Conservation (phyloP, 2,888 invertebrate species). For the Brachypalpus laphriformis region DNA sequence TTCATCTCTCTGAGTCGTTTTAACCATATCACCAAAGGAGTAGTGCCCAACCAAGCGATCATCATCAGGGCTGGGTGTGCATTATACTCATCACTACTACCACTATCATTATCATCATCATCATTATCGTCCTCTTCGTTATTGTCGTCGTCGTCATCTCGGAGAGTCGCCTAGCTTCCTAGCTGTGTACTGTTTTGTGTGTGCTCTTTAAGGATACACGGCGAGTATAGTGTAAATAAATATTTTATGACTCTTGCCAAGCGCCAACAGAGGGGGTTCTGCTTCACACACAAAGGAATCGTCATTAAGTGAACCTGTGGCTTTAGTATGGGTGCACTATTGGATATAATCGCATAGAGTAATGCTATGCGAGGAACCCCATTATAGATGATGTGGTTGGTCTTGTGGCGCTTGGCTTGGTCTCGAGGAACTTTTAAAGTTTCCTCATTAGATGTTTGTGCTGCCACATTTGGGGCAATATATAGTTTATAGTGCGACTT, state of each 20-base stretch:
- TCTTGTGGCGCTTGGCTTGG: conserved; percentile 34
- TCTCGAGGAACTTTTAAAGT: conserved; percentile 49
- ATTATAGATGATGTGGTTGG: conserved; percentile 41
- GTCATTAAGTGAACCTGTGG: conserved; percentile 53
- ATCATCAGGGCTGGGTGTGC: conserved; percentile 24
- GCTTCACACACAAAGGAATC: conserved; percentile 16
- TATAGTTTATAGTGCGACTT: conserved; percentile 59
- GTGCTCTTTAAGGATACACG: conserved; percentile 16
- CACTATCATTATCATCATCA: not conserved
- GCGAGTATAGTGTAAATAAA: conserved; percentile 47
- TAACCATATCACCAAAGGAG: conserved; percentile 13
- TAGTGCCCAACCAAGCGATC: conserved; percentile 28
- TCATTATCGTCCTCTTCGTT: not conserved
- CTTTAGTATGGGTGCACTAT: conserved; percentile 43
- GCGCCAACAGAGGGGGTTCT: not conserved
- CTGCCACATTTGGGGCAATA: conserved; percentile 55
- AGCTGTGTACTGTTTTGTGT: not conserved
- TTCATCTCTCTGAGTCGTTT: conserved; percentile 20
- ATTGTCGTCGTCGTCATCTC: not conserved
- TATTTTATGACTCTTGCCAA: conserved; percentile 51
- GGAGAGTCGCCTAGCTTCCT: not conserved
- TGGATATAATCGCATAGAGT: conserved; percentile 45
- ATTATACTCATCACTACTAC: conserved; percentile 30
- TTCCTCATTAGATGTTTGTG: conserved; percentile 59
- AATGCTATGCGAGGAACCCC: conserved; percentile 37